Evolutionary conservation across 2,113 vertebrate genomes (phyloP), one percentile per base, ranked within the genome.

Genomic region (Phalacrocorax pelagicus): DNA sequence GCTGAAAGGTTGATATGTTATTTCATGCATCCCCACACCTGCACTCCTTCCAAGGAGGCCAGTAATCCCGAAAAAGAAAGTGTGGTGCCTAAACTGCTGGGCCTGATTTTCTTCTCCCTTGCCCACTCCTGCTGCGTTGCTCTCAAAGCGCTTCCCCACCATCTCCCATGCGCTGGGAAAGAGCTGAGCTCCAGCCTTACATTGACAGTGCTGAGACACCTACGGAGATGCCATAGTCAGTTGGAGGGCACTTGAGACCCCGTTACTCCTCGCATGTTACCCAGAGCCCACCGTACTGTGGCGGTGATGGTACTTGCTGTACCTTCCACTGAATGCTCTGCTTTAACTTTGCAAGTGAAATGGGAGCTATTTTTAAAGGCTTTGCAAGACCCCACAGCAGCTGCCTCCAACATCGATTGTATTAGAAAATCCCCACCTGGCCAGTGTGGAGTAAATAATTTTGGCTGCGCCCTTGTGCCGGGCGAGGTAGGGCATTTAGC

Each of bases 11-110:
- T 0, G 0, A 88, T 92, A 40, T 2, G 2, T 67, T 85, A 54
- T 70, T 91, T 95, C 90, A 61, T 86, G 73, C 49, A 82, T 87
- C 91, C 58, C 92, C 74, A 55, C 13, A 11, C 80, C 94, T 94
- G 78, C 81, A 34, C 88, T 95, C 67, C 59, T 97, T 97, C 87
- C 79, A 94, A 92, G 86, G 57, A 96, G 92, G 72, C 62, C 58
- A 90, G 49, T 86, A 92, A 66, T 44, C 84, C 91, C 92, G 38
- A 94, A 75, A 90, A 59, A 40, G 26, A 52, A 97, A 92, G 38
- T 2, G 1, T 84, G 44, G 40, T 30, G 47, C 63, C 73, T 92
- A 90, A 90, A 95, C 77, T 95, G 61, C 59, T 70, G 34, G 30
- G 46, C 30, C 55, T 59, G n/a, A 38, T 82, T 74, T 90, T 90